phyloP scores from a whole-genome alignment of 2,113 vertebrate genomes.

The Microcebus ravelobensis region DNA sequence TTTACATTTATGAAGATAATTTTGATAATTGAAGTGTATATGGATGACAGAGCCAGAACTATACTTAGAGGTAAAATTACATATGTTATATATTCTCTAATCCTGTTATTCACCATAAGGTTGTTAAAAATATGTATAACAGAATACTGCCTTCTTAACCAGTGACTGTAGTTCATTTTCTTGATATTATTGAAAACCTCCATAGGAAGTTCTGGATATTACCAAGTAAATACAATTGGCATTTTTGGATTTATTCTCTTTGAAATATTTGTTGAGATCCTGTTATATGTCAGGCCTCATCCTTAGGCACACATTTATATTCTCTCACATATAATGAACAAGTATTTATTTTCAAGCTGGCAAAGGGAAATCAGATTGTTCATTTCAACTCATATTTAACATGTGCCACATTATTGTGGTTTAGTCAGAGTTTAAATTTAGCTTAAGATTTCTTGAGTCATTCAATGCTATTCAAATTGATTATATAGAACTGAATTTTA shows the following conservation, averaged over 20 bases:
- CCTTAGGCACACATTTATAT: background rate
- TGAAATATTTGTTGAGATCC: background rate
- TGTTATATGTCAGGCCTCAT: background rate
- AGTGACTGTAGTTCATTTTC: background rate
- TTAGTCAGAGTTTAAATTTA: conserved; percentile 41
- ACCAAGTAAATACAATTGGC: background rate
- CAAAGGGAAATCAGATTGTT: conserved; percentile 8
- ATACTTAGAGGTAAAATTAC: background rate
- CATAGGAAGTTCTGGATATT: background rate
- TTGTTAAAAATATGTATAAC: background rate
- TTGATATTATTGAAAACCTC: background rate
- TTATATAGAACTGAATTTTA: conserved; percentile 9
- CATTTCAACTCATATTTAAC: background rate
- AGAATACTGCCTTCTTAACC: background rate
- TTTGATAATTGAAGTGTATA: background rate
- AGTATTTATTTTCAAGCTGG: background rate
- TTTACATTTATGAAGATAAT: background rate
- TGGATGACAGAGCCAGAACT: background rate
- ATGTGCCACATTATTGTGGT: background rate
- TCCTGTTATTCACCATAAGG: background rate
- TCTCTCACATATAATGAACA: background rate
- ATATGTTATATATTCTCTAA: background rate
- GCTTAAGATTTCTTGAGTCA: background rate
- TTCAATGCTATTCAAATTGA: conserved; percentile 16
- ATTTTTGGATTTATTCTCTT: background rate